Evolutionary conservation across 2,888 invertebrate genomes (phyloP).

Genomic region (Ophion obscuratus): DNA sequence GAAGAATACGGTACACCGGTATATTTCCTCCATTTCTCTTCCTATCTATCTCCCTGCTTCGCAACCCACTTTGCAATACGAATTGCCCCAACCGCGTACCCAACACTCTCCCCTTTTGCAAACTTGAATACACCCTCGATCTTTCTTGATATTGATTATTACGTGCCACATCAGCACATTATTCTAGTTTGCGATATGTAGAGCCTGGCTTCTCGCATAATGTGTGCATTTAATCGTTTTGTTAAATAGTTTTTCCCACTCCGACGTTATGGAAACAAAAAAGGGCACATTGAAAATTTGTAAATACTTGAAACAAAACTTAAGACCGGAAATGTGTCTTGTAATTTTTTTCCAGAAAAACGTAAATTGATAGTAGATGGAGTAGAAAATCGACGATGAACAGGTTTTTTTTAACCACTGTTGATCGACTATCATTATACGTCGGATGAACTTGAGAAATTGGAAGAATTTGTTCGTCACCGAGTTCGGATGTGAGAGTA

Average conservation of each 20-base stretch:
- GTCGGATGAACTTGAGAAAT: too few relatives aligned
- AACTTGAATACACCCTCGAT: conserved; percentile 27
- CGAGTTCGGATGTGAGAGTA: neutral
- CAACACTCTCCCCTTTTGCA: conserved; percentile 9
- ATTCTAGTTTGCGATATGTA: neutral
- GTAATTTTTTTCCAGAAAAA: neutral
- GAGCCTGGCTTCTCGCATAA: neutral
- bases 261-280: neutral
- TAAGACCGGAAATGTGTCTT: neutral
- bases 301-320: neutral
- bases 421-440: too few relatives aligned
- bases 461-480: too few relatives aligned
- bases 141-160: conserved; percentile 40
- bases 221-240: neutral
- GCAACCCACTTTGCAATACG: conserved; percentile 35
- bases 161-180: conserved; percentile 8
- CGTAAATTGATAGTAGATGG: too few relatives aligned
- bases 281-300: neutral
- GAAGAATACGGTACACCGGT: conserved; percentile 44
- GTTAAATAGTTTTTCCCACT: neutral
- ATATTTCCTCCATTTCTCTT: conserved; percentile 12
- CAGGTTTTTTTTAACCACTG: too few relatives aligned
- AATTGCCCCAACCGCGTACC: conserved; percentile 51
- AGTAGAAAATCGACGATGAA: too few relatives aligned
- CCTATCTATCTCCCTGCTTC: conserved; percentile 10